Evolutionary conservation across 2,888 invertebrate species (phyloP).

Genomic region (Disparrhopalites patrizii): DNA sequence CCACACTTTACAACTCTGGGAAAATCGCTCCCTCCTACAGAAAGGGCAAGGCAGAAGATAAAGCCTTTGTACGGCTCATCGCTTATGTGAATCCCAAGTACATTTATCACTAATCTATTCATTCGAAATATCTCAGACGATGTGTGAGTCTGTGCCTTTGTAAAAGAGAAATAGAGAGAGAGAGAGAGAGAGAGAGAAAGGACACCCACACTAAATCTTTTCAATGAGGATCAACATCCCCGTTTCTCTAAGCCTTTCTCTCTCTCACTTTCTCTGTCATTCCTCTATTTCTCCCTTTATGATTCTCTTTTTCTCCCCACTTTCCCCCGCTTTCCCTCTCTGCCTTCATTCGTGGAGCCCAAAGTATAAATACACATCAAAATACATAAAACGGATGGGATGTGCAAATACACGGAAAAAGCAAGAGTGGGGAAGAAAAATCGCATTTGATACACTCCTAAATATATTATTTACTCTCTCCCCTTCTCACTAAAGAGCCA

Average conservation of each 20-base stretch:
- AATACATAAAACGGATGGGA: too few species aligned
- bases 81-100: slow-evolving; percentile 10
- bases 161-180: background rate
- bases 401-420: too few species aligned
- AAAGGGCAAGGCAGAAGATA: slow-evolving; percentile 6
- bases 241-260: background rate
- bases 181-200: background rate
- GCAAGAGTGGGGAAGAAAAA: background rate
- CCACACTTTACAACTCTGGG: too few species aligned
- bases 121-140: slow-evolving; percentile 14
- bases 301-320: too few species aligned
- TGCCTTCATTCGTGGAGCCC: background rate
- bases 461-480: background rate
- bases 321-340: background rate
- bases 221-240: slow-evolving; percentile 14
- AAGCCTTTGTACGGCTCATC: slow-evolving; percentile 12
- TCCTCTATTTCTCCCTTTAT: background rate
- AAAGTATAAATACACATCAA: background rate
- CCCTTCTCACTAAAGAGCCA: too few species aligned
- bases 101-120: slow-evolving; percentile 24
- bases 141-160: background rate
- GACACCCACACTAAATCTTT: slow-evolving; percentile 4
- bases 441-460: background rate
- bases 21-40: too few species aligned
- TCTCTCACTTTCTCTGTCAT: background rate